These are phyloP conservation scores for Brachirus orientalis DNA, from an alignment of 2,113 vertebrate species.

Conservation along the genomic window DNA sequence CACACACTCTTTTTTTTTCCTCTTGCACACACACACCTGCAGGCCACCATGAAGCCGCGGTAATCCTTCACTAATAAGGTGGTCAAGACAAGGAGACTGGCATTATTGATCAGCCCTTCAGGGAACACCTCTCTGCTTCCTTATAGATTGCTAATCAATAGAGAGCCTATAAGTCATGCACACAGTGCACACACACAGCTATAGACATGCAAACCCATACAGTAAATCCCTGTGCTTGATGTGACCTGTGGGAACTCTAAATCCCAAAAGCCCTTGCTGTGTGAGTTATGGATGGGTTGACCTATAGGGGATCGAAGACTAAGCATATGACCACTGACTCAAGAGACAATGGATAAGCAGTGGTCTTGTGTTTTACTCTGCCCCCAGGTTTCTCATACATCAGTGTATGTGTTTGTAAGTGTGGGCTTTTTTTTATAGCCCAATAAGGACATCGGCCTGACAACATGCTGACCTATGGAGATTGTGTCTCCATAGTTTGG, in stretches of 20 bases:
- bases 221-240: conserved; percentile 21
- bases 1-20: neutral
- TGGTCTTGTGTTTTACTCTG: conserved; percentile 25
- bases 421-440: no score
- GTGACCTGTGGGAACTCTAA: conserved; percentile 46
- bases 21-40: neutral
- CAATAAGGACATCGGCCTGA: no score
- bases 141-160: conserved; percentile 51
- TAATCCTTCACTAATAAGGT: conserved; percentile 64
- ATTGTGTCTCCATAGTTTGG: no score
- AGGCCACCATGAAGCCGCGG: conserved; percentile 27
- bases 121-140: conserved; percentile 48
- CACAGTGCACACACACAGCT: conserved; percentile 18
- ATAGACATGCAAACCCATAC: conserved; percentile 20
- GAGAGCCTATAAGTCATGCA: conserved; percentile 21
- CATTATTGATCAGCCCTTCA: conserved; percentile 55
- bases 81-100: conserved; percentile 56
- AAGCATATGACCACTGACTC: conserved; percentile 46
- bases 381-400: conserved; percentile 16
- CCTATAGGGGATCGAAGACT: conserved; percentile 61
- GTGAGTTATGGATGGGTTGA: conserved; percentile 29
- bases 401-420: neutral
- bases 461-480: no score
- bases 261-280: conserved; percentile 56
- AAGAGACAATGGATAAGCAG: conserved; percentile 36